Conservation (phyloP, 2,797 vertebrate genomes). For the Danionella dracula region DNA sequence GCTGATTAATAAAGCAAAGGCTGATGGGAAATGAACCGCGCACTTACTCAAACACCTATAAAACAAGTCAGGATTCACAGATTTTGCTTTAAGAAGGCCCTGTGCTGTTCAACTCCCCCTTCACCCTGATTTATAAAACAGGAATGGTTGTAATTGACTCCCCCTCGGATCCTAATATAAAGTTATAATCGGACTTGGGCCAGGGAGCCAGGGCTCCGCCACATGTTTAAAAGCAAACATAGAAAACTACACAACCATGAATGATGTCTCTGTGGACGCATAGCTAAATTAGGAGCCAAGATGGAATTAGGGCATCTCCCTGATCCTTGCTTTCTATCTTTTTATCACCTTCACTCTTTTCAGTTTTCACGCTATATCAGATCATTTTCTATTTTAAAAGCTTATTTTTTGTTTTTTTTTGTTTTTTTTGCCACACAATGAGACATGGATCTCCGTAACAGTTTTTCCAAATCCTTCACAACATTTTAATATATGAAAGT, state of each 20-base stretch:
- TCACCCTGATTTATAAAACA: constrained; percentile 47
- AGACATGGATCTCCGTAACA: no score
- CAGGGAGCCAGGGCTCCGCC: constrained; percentile 37
- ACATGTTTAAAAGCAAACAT: constrained; percentile 46
- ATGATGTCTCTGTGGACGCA: constrained; percentile 46
- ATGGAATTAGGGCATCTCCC: constrained; percentile 35
- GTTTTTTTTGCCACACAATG: no score
- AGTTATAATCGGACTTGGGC: constrained; percentile 42
- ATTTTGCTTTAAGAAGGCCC: constrained; percentile 27
- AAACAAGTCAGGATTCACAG: constrained; percentile 40
- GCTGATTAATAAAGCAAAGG: constrained; percentile 44
- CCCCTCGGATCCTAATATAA: constrained; percentile 45
- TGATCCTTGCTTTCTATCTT: background rate
- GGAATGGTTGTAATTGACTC: constrained; percentile 48
- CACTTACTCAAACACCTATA: constrained; percentile 39
- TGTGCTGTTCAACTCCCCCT: constrained; percentile 12
- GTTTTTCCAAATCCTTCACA: no score
- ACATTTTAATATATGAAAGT: no score
- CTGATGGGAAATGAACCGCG: constrained; percentile 29
- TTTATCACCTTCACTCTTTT: background rate
- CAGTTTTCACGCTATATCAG: background rate
- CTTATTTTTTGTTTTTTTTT: no score
- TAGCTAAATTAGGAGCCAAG: constrained; percentile 35
- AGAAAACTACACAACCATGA: constrained; percentile 31
- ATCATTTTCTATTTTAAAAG: background rate